Evolutionary conservation across 2,113 vertebrate genomes (phyloP).

Genomic region (Furnarius figulus): DNA sequence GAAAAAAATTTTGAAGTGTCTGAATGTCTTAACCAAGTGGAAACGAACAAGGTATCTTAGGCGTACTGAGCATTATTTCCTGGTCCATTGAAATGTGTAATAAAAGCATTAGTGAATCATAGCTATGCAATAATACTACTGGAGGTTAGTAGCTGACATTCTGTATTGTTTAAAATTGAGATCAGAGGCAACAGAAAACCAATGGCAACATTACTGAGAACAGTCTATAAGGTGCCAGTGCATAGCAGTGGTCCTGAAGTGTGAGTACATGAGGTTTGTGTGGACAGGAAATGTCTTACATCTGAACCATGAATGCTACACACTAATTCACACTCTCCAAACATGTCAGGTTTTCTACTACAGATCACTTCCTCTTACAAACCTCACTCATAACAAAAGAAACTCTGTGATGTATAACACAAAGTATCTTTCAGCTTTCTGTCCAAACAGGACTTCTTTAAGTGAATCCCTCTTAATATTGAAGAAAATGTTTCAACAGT

Average conservation of each 20-base stretch:
- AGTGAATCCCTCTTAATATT: neutral
- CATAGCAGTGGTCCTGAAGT: neutral
- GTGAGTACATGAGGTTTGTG: neutral
- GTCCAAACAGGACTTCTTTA: neutral
- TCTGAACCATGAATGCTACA: accelerated
- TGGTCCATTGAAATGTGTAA: neutral
- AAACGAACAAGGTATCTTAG: neutral
- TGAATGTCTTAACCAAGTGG: neutral
- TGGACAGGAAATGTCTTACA: neutral
- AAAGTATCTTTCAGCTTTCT: neutral
- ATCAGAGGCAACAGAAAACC: neutral
- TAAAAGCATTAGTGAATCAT: neutral
- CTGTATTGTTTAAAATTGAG: neutral
- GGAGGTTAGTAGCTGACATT: neutral
- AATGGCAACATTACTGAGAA: neutral
- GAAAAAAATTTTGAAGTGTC: neutral
- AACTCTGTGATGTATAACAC: neutral
- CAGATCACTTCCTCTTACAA: neutral
- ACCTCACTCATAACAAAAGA: neutral
- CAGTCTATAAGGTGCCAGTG: neutral
- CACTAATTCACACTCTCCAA: neutral
- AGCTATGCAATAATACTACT: neutral
- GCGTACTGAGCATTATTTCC: neutral
- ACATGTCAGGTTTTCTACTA: neutral
- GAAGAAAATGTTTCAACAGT: neutral